These are phyloP conservation scores for Staurois parvus DNA, from an alignment of 2,797 vertebrate genomes.

Conservation along the genomic window DNA sequence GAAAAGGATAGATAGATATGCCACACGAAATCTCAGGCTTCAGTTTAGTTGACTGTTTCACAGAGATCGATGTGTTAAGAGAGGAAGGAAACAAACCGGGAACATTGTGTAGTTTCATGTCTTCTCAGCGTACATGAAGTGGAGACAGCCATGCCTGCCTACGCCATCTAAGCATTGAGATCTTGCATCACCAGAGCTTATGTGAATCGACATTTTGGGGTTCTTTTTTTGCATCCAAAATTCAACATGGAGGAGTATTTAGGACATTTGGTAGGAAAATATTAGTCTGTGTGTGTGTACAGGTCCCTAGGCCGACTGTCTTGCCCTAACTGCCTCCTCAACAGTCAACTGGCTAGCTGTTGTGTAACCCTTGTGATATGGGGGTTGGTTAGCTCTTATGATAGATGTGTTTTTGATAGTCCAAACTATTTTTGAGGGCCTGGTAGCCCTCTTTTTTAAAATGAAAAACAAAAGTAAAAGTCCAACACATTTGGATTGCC, in stretches of 20 bases:
- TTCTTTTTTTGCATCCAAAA: background rate
- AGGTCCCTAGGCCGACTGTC: too few species aligned
- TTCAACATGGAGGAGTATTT: background rate
- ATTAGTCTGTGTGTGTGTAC: background rate
- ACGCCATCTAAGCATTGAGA: background rate
- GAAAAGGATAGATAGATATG: slow-evolving; percentile 53
- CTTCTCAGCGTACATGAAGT: background rate
- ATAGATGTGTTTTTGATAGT: too few species aligned
- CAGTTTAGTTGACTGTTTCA: slow-evolving; percentile 22
- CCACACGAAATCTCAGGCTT: slow-evolving; percentile 47
- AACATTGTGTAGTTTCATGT: slow-evolving; percentile 14
- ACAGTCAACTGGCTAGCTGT: too few species aligned
- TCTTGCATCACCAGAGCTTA: background rate
- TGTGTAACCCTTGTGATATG: too few species aligned
- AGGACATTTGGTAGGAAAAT: too few species aligned
- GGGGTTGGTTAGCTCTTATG: too few species aligned
- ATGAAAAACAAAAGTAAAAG: too few species aligned
- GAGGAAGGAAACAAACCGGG: background rate
- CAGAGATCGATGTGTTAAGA: slow-evolving; percentile 14
- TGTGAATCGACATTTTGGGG: background rate
- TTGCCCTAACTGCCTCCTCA: too few species aligned
- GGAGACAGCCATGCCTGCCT: background rate
- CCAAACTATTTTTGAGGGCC: too few species aligned
- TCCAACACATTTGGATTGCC: too few species aligned
- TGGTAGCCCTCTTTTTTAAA: too few species aligned